phyloP scores from a whole-genome alignment of 2,797 vertebrate species.

The Apogon hyalosoma region DNA sequence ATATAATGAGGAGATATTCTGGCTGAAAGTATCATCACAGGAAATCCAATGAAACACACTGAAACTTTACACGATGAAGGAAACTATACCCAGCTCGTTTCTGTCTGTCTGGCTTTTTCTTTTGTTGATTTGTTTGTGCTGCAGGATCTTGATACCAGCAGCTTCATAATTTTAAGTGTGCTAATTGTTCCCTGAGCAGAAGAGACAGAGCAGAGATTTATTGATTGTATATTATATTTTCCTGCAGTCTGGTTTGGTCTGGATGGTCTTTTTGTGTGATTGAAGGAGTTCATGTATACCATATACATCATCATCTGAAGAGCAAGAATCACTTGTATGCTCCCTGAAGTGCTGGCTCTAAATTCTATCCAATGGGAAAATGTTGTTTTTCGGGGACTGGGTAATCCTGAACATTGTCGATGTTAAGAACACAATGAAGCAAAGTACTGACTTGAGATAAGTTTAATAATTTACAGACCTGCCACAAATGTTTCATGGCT shows the following conservation, averaged over 20 bases:
- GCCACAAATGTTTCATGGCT: slow-evolving; percentile 53
- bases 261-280: background rate
- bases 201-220: background rate
- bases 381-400: slow-evolving; percentile 22
- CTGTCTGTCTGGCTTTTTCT: background rate
- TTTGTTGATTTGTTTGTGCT: background rate
- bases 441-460: slow-evolving; percentile 50
- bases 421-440: slow-evolving; percentile 39
- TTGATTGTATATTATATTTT: background rate
- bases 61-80: slow-evolving; percentile 16
- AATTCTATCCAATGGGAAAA: slow-evolving; percentile 41
- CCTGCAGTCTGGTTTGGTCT: background rate
- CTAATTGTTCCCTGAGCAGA: background rate
- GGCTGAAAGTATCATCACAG: slow-evolving; percentile 28
- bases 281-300: background rate
- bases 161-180: background rate
- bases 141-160: background rate
- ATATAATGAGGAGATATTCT: slow-evolving; percentile 53
- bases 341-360: slow-evolving; percentile 31
- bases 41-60: slow-evolving; percentile 22
- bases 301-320: background rate
- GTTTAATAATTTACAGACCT: slow-evolving; percentile 62
- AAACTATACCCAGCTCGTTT: background rate
- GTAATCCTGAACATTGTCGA: slow-evolving; percentile 42
- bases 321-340: slow-evolving; percentile 22